phyloP scores from a whole-genome alignment of 2,797 vertebrate genomes.

The Tinamus major region DNA sequence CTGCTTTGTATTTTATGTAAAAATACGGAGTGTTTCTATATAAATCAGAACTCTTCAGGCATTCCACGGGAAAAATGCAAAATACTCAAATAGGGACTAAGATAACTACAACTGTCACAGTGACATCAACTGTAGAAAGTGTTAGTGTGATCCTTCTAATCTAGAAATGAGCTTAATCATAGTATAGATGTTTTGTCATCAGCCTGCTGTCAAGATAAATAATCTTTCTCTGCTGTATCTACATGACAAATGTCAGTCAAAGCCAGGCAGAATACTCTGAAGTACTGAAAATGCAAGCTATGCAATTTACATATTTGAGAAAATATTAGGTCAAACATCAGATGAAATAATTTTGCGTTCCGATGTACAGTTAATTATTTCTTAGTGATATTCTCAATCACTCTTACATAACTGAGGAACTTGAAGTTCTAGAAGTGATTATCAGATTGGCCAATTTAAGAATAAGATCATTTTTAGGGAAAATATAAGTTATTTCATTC shows the following conservation, averaged over 20 bases:
- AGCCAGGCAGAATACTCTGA: constrained; percentile 21
- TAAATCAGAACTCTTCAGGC: background rate
- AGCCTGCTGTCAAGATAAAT: constrained; percentile 15
- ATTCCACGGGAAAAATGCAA: background rate
- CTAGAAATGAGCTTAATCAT: constrained; percentile 48
- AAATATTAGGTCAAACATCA: constrained; percentile 7
- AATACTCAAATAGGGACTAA: background rate
- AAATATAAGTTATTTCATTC: background rate
- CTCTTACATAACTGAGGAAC: background rate
- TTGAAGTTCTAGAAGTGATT: background rate
- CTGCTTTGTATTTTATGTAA: background rate
- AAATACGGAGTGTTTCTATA: background rate
- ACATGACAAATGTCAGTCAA: constrained; percentile 46
- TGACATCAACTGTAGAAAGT: constrained; percentile 5
- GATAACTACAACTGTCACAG: background rate
- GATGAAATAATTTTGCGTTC: background rate
- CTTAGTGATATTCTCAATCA: background rate
- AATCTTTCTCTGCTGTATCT: background rate
- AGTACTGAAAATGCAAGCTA: background rate
- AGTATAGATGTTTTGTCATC: constrained; percentile 33
- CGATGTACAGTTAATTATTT: background rate
- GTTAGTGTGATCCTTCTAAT: constrained; percentile 2
- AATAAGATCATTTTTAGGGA: background rate
- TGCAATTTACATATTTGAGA: constrained; percentile 7
- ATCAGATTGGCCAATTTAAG: background rate